These are phyloP conservation scores for Catocala nupta DNA, from an alignment of 2,888 invertebrate genomes.

Conservation along the genomic window DNA sequence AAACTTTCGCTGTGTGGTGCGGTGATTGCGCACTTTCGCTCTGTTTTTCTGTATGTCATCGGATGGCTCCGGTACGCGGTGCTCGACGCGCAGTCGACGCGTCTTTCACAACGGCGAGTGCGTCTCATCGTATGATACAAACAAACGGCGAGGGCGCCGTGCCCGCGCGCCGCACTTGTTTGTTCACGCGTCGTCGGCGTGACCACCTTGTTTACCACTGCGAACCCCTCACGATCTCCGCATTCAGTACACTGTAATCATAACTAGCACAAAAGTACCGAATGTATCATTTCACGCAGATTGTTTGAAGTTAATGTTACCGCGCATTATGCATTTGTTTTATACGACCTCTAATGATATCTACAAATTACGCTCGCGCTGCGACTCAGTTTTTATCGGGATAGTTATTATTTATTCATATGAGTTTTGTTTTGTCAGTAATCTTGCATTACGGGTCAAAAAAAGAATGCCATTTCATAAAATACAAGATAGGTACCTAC, in stretches of 20 bases:
- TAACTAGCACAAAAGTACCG: slow-evolving; percentile 53
- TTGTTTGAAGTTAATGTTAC: slow-evolving; percentile 23
- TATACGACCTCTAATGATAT: slow-evolving; percentile 26
- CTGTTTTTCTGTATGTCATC: slow-evolving; percentile 55
- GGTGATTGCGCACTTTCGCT: slow-evolving; percentile 76
- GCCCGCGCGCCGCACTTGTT: slow-evolving; percentile 77
- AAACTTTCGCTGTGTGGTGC: slow-evolving; percentile 72
- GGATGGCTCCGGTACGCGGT: slow-evolving; percentile 36
- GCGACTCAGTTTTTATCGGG: slow-evolving; percentile 6
- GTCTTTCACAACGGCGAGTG: slow-evolving; percentile 45
- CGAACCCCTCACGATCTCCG: slow-evolving; percentile 68
- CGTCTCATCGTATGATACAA: slow-evolving; percentile 49
- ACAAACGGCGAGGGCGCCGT: slow-evolving; percentile 44
- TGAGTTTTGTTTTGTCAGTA: not conserved
- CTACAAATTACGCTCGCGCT: not conserved
- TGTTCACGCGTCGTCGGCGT: slow-evolving; percentile 83
- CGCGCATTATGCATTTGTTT: slow-evolving; percentile 42
- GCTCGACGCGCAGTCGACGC: slow-evolving; percentile 23
- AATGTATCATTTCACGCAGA: slow-evolving; percentile 42
- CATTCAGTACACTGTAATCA: slow-evolving; percentile 67
- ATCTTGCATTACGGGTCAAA: no score
- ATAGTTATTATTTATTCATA: not conserved
- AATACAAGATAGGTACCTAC: no score
- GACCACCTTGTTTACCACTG: slow-evolving; percentile 82
- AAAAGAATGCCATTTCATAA: no score